Conservation (phyloP, 2,113 vertebrate genomes). For the Cygnus buccinator region DNA sequence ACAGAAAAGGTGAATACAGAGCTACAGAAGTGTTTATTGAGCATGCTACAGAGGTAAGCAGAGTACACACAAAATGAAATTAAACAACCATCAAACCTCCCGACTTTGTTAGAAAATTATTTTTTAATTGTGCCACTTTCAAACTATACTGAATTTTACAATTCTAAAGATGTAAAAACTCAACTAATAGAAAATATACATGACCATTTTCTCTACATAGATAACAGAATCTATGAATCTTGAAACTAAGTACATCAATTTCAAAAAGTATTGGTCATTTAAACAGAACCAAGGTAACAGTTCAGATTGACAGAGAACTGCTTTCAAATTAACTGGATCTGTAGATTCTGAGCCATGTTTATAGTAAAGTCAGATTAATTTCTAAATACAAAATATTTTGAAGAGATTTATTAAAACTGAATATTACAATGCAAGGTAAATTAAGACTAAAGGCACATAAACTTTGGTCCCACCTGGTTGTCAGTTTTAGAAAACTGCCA, state of each 20-base stretch:
- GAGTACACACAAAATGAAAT: slow-evolving; percentile 88
- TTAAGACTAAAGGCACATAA: slow-evolving; percentile 99
- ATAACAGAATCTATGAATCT: slow-evolving; percentile 85
- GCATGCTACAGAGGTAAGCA: slow-evolving; percentile 98
- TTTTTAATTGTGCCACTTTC: slow-evolving; percentile 95
- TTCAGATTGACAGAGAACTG: slow-evolving; percentile 79
- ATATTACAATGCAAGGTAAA: slow-evolving; percentile 92
- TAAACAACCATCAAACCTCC: slow-evolving; percentile 89
- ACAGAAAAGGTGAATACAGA: slow-evolving; percentile 89
- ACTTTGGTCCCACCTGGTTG: slow-evolving; percentile 98
- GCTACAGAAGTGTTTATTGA: slow-evolving; percentile 98
- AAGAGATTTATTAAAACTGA: slow-evolving; percentile 88
- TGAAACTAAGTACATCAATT: slow-evolving; percentile 84
- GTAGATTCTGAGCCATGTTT: slow-evolving; percentile 88
- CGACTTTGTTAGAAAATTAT: slow-evolving; percentile 90
- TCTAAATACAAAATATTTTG: slow-evolving; percentile 90
- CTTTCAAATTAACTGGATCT: slow-evolving; percentile 79
- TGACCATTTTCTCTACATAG: slow-evolving; percentile 83
- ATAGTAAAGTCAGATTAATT: slow-evolving; percentile 87
- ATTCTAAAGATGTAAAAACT: slow-evolving; percentile 92
- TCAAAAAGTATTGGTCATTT: slow-evolving; percentile 86
- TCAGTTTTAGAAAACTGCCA: slow-evolving; percentile 89
- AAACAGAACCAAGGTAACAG: slow-evolving; percentile 82
- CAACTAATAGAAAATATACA: slow-evolving; percentile 92
- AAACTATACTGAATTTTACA: slow-evolving; percentile 91